Evolutionary conservation across 2,113 vertebrate species (phyloP), one percentile per base, ranked within the genome.

Genomic region (Uropsilus gracilis): DNA sequence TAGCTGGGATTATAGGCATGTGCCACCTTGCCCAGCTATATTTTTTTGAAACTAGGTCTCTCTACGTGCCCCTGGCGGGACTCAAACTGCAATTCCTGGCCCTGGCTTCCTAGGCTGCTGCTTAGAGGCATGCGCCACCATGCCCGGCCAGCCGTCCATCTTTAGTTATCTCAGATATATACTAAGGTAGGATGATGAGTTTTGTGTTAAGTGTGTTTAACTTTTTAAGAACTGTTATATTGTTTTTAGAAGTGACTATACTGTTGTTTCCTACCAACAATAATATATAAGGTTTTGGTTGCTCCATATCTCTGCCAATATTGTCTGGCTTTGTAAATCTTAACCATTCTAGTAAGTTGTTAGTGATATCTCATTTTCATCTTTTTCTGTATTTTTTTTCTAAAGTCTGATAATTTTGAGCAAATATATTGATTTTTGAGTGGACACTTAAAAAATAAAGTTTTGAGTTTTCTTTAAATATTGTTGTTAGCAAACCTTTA

Each of bases 111-210:
- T n/a, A n/a, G n/a, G n/a, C n/a, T n/a, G n/a, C n/a, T n/a, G n/a
- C n/a, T n/a, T n/a, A n/a, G n/a, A n/a, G n/a, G n/a, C n/a, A n/a
- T n/a, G n/a, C n/a, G n/a, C n/a, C n/a, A n/a, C n/a, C n/a, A n/a
- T n/a, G n/a, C n/a, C n/a, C n/a, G n/a, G n/a, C n/a, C n/a, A n/a
- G n/a, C n/a, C n/a, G n/a, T n/a, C n/a, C n/a, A 17, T 86, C 11
- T 82, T 78, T 55, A 92, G 84, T 93, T 89, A 32, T 84, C 42
- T 92, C 81, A 46, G 26, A 46, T 88, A 75, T 91, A 93, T 64
- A 81, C 6, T 18, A 48, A 90, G 37, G 59, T 76, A 53, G 32
- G 18, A 85, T 93, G 42, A 17, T 82, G 63, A 26, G 3, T 75
- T 69, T 91, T 94, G 55, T 16, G n/a, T 32, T 46, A 34, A 78